Evolutionary conservation across 2,797 vertebrate genomes (phyloP), one percentile per base, ranked within the genome.

Genomic region (Acrossocheilus wenchowensis): DNA sequence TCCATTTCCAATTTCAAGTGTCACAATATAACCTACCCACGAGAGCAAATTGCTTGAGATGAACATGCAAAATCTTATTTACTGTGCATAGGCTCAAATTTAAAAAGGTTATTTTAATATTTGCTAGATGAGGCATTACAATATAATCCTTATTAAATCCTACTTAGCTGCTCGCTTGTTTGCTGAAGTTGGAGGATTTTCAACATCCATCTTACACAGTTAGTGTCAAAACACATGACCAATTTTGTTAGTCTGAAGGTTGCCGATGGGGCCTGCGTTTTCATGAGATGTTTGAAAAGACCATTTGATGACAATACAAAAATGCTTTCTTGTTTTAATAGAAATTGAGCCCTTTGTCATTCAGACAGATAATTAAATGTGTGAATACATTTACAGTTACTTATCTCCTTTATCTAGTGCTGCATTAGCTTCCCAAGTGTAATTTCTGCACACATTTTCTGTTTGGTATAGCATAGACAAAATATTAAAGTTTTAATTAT

Each of bases 61-160:
- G 39, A 79, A 78, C 45, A 43, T 30, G 19, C 60, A 79, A 26
- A 79, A 79, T 71, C n/a, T 45, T 71, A 85, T 79, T 85, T 57
- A 45, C 64, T 57, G 21, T 64, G 71, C 50, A 34, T 30, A 50
- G 48, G 9, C 34, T 41, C 75, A 85, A 54, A 71, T 85, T 34
- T 34, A 11, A 85, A 78, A 71, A 78, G 73, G 62, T 78, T 85
- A 85, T 85, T 85, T 78, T 69, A 54, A 85, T 78, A 69, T 85
- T 85, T 50, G 74, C 74, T 52, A 23, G n/a, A 84, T 69, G 83
- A 84, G 75, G 50, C 75, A 78, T 85, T 85, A 69, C n/a, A 78
- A 23, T 78, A 45, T 85, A 85, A 85, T 85, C 83, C 83, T 45
- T 69, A 45, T 78, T 78, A 84, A 84, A 78, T 71, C 75, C 74